These are phyloP conservation scores for Muschampia plurimacula DNA, from an alignment of 2,888 invertebrate genomes.

Conservation along the genomic window DNA sequence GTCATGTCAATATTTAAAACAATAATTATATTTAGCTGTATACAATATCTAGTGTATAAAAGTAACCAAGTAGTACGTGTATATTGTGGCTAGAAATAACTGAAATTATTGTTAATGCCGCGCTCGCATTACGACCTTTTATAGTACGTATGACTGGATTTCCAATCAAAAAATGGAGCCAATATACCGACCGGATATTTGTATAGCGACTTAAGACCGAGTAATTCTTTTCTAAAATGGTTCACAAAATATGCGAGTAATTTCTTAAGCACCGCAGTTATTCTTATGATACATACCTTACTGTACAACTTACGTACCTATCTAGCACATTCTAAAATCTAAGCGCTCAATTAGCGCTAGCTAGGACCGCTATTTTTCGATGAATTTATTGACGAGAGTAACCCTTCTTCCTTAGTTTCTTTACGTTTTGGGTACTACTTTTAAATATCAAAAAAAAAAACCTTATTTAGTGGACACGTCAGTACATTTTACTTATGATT, in stretches of 20 bases:
- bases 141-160: too few species aligned
- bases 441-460: not conserved
- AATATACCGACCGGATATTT: not conserved
- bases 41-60: too few species aligned
- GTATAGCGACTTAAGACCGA: not conserved
- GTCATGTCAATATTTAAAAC: not conserved
- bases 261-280: slow-evolving; percentile 56
- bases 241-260: slow-evolving; percentile 32
- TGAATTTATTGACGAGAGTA: not conserved
- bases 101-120: too few species aligned
- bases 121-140: too few species aligned
- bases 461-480: not conserved
- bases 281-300: slow-evolving; percentile 66
- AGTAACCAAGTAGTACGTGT: too few species aligned
- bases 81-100: too few species aligned
- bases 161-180: not conserved
- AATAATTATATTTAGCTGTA: too few species aligned
- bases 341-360: not conserved
- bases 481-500: not conserved
- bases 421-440: not conserved
- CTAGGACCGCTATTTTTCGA: not conserved
- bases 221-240: not conserved
- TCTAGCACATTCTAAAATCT: slow-evolving; percentile 25
- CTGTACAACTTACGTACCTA: slow-evolving; percentile 77
- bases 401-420: not conserved